Percentiles rank a stretch among this genome's conserved stretches.
Evolutionary conservation across 2,888 invertebrate genomes (phyloP).

Genomic region (Electrophaes corylata): DNA sequence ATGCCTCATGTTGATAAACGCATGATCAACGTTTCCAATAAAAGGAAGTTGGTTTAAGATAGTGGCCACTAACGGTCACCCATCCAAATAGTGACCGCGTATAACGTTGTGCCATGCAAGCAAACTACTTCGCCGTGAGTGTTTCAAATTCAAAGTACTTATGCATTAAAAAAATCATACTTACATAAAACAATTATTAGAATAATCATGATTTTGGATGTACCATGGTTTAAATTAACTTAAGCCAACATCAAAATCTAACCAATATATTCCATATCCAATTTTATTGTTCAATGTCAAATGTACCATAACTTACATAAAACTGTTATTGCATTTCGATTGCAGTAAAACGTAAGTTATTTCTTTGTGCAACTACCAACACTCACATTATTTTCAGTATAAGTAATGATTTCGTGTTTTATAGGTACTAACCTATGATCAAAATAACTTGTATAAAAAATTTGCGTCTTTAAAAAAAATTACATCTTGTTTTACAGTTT

Average conservation of each 20-base stretch:
- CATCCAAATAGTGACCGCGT: too few relatives aligned
- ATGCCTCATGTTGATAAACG: too few relatives aligned
- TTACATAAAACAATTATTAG: neutral
- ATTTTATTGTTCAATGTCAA: neutral
- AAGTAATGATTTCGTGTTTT: neutral
- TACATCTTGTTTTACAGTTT: too few relatives aligned
- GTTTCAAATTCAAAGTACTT: neutral
- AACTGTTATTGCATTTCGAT: neutral
- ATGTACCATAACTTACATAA: neutral
- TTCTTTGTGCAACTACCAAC: neutral
- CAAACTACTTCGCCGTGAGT: too few relatives aligned
- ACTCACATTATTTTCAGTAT: neutral
- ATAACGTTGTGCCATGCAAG: too few relatives aligned
- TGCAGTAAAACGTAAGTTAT: neutral
- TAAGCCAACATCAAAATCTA: too few relatives aligned
- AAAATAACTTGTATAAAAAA: too few relatives aligned
- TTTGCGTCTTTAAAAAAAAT: too few relatives aligned
- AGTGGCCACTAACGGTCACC: too few relatives aligned
- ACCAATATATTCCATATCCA: neutral
- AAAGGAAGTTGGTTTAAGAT: too few relatives aligned
- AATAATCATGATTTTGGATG: neutral
- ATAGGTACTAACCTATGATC: neutral
- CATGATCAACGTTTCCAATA: too few relatives aligned
- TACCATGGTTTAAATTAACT: neutral
- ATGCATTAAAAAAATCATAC: neutral